Evolutionary conservation across 1,140 invertebrate genomes (phyloP), one percentile per base, ranked within the genome.

Genomic region (Drosophila biarmipes): DNA sequence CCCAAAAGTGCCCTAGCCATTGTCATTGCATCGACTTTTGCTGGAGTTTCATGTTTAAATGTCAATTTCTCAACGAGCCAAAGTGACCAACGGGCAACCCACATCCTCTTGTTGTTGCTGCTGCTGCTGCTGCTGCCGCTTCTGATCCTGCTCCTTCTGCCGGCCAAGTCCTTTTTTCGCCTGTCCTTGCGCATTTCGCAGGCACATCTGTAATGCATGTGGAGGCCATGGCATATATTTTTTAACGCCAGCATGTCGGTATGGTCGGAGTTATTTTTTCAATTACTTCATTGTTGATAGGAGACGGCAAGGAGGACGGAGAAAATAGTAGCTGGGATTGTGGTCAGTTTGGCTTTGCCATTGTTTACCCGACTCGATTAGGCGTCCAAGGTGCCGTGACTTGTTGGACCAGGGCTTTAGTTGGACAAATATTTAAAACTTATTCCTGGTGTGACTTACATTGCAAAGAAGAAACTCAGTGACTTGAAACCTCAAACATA

Each of bases 21-120:
- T 87, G 84, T 89, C 76, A 77, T 79, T 79, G 71, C 58, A 55
- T 71, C 78, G 82, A 72, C 66, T 78, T 86, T 75, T 80, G 63
- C 66, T 74, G 73, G 84, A 89, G 87, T 89, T 84, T 84, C 85
- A 84, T 89, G 84, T 89, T 89, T 89, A 89, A 89, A 84, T 89
- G 84, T 89, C 84, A 89, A 89, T 89, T 89, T 89, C 68, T 89
- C 84, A 80, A 80, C 64, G 66, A 84, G 79, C 71, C 74, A 89
- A 87, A 87, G 76, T 89, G 82, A 89, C 76, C 85, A 89, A 69
- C 46, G 53, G 56, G 49, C 57, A 51, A 29, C 57, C 61, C 37
- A n/a, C 54, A 59, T 43, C 31, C 24, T 42, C 27, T 48, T 67
- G 59, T 52, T 61, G 35, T 24, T 29, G 17, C 52, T 29, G 2